These are phyloP conservation scores for Erythrocercus mccallii DNA, from an alignment of 2,113 vertebrate genomes.

Conservation along the genomic window DNA sequence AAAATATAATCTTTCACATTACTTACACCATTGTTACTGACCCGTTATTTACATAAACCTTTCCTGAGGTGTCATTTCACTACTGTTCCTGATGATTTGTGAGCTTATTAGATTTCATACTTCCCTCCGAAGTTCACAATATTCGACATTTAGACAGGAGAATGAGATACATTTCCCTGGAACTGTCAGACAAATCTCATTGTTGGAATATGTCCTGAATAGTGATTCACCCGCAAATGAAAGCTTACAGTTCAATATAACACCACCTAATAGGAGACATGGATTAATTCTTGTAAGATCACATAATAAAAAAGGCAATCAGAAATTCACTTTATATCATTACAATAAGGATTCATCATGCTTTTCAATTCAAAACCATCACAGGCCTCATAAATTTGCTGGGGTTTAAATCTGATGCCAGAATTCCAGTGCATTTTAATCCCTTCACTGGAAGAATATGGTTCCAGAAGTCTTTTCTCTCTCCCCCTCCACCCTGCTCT, in stretches of 20 bases:
- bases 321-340: conserved; percentile 26
- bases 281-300: conserved; percentile 28
- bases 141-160: conserved; percentile 59
- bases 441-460: not conserved
- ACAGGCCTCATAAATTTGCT: conserved; percentile 1
- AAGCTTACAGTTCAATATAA: conserved; percentile 37
- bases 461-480: not conserved
- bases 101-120: conserved; percentile 55
- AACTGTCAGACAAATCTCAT: conserved; percentile 54
- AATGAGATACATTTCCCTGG: conserved; percentile 16
- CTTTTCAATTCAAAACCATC: conserved; percentile 9
- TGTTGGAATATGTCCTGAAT: conserved; percentile 39
- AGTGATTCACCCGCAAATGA: conserved; percentile 40
- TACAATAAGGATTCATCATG: not conserved
- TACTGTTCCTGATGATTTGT: not conserved
- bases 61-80: conserved; percentile 39
- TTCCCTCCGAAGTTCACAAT: conserved; percentile 35
- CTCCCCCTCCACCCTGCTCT: not conserved
- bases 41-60: conserved; percentile 30
- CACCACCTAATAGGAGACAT: not conserved
- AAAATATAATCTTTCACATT: conserved; percentile 4
- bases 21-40: conserved; percentile 29
- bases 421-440: not conserved
- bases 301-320: conserved; percentile 24
- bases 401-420: not conserved